Conservation (phyloP, 1,140 invertebrate species). For the Varroa destructor region DNA sequence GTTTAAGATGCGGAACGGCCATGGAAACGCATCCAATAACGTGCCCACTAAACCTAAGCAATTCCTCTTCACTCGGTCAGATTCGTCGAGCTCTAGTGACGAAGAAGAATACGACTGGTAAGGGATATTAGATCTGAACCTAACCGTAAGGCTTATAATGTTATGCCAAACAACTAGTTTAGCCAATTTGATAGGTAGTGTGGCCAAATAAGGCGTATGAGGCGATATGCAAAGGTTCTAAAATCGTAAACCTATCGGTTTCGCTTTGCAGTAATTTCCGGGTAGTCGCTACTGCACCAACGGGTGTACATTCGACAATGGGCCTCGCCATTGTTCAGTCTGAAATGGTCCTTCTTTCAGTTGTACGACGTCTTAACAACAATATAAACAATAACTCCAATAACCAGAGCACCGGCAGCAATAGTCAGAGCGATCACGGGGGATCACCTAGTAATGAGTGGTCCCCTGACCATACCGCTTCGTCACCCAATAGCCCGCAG, state of each 20-base stretch:
- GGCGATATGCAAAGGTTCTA: too few relatives aligned
- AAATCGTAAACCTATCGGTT: too few relatives aligned
- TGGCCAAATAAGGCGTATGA: too few relatives aligned
- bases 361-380: slow-evolving; percentile 4
- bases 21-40: slow-evolving; percentile 31
- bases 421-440: too few relatives aligned
- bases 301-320: slow-evolving; percentile 11
- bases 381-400: slow-evolving; percentile 33
- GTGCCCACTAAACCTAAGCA: slow-evolving; percentile 52
- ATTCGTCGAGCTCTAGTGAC: slow-evolving; percentile 43
- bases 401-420: not conserved
- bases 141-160: too few relatives aligned
- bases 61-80: slow-evolving; percentile 50
- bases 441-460: too few relatives aligned
- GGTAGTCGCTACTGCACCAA: not conserved
- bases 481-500: too few relatives aligned
- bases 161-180: too few relatives aligned
- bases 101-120: slow-evolving; percentile 54
- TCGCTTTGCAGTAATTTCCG: slow-evolving; percentile 9
- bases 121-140: slow-evolving; percentile 36
- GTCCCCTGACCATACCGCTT: too few relatives aligned
- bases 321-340: slow-evolving; percentile 5
- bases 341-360: not conserved
- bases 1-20: not conserved
- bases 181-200: too few relatives aligned